Evolutionary conservation across 2,797 vertebrate species (phyloP), one percentile per base, ranked within the genome.

Genomic region (Sebastes jordani): DNA sequence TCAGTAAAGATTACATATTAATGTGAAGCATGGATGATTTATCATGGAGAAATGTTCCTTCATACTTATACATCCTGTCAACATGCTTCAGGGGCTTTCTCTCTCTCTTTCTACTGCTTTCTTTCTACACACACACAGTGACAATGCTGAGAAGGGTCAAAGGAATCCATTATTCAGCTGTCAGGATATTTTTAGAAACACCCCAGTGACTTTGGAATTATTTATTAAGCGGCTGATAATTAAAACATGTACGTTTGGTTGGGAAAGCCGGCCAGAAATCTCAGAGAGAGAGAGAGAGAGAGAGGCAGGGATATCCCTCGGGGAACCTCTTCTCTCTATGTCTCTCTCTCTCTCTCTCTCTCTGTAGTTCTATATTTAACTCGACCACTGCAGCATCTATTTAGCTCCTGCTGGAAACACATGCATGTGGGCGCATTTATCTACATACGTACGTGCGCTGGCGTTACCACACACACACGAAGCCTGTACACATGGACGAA

Each of bases 151-250:
- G 88, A 78, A 23, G 86, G 92, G 91, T 94, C 90, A 93, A 88
- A 92, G 52, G 66, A 92, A 94, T 93, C 72, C 80, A 95, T 94
- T 93, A 94, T 93, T 93, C 85, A 93, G 86, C 80, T 80, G 81
- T 84, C 73, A 69, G 85, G 79, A n/a, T 94, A 94, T 94, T 94
- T 93, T 93, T 93, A 92, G 92, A 87, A 85, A 80, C 83, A 91
- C 86, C 91, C 90, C 2, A 13, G 83, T 91, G 92, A 90, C 90
- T 92, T 92, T 89, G 88, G 86, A 94, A 94, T 95, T 90, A 95
- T 95, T 95, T 93, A 95, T 94, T 93, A 92, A 91, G 76, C 1
- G 75, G 66, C 86, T 91, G 91, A 94, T 94, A 90, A 95, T 94
- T 94, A 94, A 95, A 94, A 95, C 93, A 94, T 95, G 93, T 90